phyloP scores from a whole-genome alignment of 35 echinoderm and acorn worm species.

The Amphiura filiformis region DNA sequence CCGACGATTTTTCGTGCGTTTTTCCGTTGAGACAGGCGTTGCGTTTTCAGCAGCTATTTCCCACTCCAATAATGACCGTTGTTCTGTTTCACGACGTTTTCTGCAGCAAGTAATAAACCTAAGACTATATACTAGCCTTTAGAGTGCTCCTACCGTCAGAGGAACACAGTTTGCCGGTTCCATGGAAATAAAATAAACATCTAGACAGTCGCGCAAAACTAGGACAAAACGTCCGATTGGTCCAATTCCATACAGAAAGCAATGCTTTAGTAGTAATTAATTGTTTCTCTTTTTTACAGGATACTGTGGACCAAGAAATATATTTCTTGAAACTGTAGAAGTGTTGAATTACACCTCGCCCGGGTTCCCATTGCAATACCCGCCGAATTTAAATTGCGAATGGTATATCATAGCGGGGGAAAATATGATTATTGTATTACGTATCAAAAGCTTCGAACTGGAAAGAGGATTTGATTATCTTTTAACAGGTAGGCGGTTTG shows the following conservation, averaged over 20 bases:
- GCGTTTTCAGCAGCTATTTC: no score
- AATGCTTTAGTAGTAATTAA: background rate
- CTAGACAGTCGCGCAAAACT: background rate
- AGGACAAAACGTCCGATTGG: background rate
- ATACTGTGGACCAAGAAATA: background rate
- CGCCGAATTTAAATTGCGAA: background rate
- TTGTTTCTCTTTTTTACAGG: background rate
- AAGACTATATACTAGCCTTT: background rate
- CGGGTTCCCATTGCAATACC: background rate
- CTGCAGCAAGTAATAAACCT: background rate
- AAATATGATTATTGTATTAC: background rate
- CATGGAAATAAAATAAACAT: no score
- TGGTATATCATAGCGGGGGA: background rate
- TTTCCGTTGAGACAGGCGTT: no score
- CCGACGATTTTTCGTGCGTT: no score
- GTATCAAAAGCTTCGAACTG: background rate
- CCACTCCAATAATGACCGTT: no score
- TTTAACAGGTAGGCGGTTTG: no score
- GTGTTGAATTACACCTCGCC: background rate
- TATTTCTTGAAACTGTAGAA: background rate
- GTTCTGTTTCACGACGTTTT: no score
- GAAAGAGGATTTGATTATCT: background rate
- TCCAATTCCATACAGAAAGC: background rate
- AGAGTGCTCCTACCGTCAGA: background rate
- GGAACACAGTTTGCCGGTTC: background rate